These are phyloP conservation scores for Labrus mixtus DNA, from an alignment of 2,113 vertebrate species.

Conservation along the genomic window DNA sequence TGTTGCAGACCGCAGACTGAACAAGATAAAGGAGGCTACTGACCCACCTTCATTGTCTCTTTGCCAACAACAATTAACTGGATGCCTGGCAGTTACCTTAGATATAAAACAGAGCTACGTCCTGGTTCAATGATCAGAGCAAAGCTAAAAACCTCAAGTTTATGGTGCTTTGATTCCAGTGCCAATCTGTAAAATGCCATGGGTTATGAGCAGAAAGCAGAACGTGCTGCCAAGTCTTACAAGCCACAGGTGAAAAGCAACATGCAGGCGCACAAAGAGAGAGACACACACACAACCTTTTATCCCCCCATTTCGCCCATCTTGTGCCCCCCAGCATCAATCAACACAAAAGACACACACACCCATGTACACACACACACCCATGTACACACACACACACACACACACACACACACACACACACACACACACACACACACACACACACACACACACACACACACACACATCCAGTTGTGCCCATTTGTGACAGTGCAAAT, in stretches of 20 bases:
- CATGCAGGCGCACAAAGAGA: slow-evolving; percentile 19
- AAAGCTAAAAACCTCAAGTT: slow-evolving; percentile 32
- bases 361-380: background rate
- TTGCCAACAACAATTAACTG: slow-evolving; percentile 52
- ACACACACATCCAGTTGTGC: slow-evolving; percentile 24
- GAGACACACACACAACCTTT: slow-evolving; percentile 4
- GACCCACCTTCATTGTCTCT: slow-evolving; percentile 22
- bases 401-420: background rate
- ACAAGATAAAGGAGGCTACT: slow-evolving; percentile 19
- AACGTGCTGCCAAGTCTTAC: slow-evolving; percentile 36
- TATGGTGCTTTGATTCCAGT: slow-evolving; percentile 48
- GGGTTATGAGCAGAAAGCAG: slow-evolving; percentile 45
- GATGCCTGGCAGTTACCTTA: slow-evolving; percentile 44
- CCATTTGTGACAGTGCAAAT: slow-evolving; percentile 65
- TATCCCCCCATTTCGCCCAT: slow-evolving; percentile 8
- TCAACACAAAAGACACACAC: no score
- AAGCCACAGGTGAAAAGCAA: slow-evolving; percentile 53
- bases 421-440: background rate
- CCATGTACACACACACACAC: no score
- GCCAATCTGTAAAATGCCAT: slow-evolving; percentile 54
- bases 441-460: background rate
- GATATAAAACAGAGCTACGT: slow-evolving; percentile 50
- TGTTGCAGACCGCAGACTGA: slow-evolving; percentile 11
- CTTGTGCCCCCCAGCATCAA: slow-evolving; percentile 11
- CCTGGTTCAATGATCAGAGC: slow-evolving; percentile 44